Base-by-base conservation (phyloP, 2,113 vertebrate species). In the Myotis lucifugus region DNA sequence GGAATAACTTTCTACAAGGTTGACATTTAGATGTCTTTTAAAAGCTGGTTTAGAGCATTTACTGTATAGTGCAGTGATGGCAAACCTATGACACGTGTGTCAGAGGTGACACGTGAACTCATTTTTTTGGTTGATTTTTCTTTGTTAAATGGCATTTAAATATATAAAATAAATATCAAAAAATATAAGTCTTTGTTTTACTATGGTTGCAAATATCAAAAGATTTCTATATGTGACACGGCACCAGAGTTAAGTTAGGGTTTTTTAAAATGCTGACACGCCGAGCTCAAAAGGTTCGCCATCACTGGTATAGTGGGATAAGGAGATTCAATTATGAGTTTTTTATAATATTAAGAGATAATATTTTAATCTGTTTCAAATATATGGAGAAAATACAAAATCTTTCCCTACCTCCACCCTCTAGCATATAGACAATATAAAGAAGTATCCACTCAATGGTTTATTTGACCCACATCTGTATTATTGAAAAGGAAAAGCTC, bases 281-380 rank as follows among this genome's bases (percentile, higher is more conserved):
- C n/a, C n/a, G n/a, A n/a, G n/a, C n/a, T n/a, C n/a, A n/a, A n/a
- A n/a, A n/a, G n/a, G n/a, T n/a, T n/a, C n/a, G n/a, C n/a, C n/a
- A n/a, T n/a, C n/a, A n/a, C 37, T 37, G 37, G 6, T 3, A 59
- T 52, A 86, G 46, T 40, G 25, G 6, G 1, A 82, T 64, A 29
- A 91, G 54, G 10, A 93, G 8, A 77, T 54, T 85, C 67, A 48
- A 42, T 14, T 34, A 9, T 70, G 27, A 76, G 34, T 56, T 88
- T 73, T 90, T 85, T 70, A 66, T n/a, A 85, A 78, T 40, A 87
- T 87, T 3, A 87, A 96, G 66, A 87, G 86, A 91, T 48, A 73
- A 21, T 34, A 76, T 15, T 92, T 77, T 84, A 93, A 70, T 76
- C 2, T 46, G 66, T 90, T 85, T 93, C 59, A 89, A 95, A 76